These are phyloP conservation scores for Amblyopsis rosae DNA, from an alignment of 2,113 vertebrate species.

Conservation along the genomic window DNA sequence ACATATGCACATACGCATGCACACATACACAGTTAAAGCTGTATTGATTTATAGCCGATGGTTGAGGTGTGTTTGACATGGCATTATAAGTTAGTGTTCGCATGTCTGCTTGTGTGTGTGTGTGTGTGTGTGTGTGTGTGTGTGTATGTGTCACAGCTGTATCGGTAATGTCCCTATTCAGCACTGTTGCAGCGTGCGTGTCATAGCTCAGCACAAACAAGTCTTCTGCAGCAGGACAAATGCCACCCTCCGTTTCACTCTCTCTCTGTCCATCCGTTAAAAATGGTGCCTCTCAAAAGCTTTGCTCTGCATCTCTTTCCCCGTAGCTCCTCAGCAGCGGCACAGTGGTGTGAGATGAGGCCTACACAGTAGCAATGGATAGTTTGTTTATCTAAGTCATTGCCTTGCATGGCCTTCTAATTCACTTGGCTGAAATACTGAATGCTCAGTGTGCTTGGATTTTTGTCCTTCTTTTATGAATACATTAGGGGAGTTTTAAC, in stretches of 20 bases:
- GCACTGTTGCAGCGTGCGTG: conserved; percentile 5
- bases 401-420: too few relatives aligned
- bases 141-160: conserved; percentile 32
- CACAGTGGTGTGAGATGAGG: not conserved
- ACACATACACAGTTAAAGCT: conserved; percentile 27
- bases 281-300: not conserved
- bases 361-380: not conserved
- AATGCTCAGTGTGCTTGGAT: too few relatives aligned
- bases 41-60: conserved; percentile 26
- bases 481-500: too few relatives aligned
- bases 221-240: conserved; percentile 20
- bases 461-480: too few relatives aligned
- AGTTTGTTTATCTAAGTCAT: too few relatives aligned
- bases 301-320: not conserved
- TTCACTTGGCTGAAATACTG: too few relatives aligned
- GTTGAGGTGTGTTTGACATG: not conserved
- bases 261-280: not conserved
- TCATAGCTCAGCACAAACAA: conserved; percentile 33
- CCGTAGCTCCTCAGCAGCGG: not conserved
- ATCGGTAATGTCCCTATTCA: conserved; percentile 17
- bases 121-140: conserved; percentile 11
- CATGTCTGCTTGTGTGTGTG: not conserved
- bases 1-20: conserved; percentile 6
- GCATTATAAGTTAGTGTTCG: not conserved
- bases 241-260: not conserved